A percentile compares a stretch with the other conserved stretches of the same genome.
Conservation (phyloP, 1,140 invertebrate species). For the Lerema accius region DNA sequence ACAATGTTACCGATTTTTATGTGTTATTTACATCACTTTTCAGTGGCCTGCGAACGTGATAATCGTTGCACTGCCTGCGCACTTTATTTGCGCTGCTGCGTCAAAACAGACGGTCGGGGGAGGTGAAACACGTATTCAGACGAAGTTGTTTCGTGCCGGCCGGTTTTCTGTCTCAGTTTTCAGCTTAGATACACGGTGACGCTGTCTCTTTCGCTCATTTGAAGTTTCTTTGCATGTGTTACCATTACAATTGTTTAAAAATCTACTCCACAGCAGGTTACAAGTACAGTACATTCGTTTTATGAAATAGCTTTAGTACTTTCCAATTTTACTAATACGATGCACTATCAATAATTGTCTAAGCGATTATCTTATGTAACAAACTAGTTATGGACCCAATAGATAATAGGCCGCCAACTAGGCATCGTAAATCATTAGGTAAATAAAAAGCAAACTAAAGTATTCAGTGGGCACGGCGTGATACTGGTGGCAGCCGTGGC, state of each 20-base stretch:
- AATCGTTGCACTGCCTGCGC: slow-evolving; percentile 78
- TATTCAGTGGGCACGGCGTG: too few relatives aligned
- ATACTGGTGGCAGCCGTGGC: too few relatives aligned
- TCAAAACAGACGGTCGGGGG: slow-evolving; percentile 67
- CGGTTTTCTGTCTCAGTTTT: slow-evolving; percentile 61
- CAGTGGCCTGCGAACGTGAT: slow-evolving; percentile 71
- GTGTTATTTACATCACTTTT: slow-evolving; percentile 80
- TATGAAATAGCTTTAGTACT: too few relatives aligned
- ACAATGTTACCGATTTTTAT: slow-evolving; percentile 64
- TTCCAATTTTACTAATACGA: too few relatives aligned
- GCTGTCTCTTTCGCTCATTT: slow-evolving; percentile 54
- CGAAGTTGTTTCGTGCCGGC: slow-evolving; percentile 43
- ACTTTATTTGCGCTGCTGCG: slow-evolving; percentile 77
- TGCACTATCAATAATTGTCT: too few relatives aligned
- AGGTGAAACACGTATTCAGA: slow-evolving; percentile 50
- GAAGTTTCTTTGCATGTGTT: slow-evolving; percentile 53
- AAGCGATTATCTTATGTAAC: too few relatives aligned
- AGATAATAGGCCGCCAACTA: too few relatives aligned
- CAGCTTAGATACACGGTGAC: slow-evolving; percentile 39
- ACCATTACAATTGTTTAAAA: slow-evolving; percentile 38
- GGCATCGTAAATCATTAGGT: too few relatives aligned
- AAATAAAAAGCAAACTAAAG: too few relatives aligned
- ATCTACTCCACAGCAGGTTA: slow-evolving; percentile 20
- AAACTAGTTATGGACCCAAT: too few relatives aligned
- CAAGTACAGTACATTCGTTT: too few relatives aligned